Conservation (phyloP, 2,888 invertebrate species). For the Plagiodera versicolora region DNA sequence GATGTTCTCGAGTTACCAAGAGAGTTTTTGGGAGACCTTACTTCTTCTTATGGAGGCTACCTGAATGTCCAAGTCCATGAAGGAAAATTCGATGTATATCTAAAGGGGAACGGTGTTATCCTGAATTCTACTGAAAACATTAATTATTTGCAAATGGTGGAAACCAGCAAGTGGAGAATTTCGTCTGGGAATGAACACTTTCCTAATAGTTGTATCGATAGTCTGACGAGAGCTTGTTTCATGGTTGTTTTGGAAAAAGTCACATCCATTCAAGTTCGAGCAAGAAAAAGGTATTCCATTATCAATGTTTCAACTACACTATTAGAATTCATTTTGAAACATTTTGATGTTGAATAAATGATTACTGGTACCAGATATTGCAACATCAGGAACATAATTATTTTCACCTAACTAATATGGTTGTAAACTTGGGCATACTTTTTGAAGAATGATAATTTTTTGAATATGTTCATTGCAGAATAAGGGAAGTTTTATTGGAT, state of each 20-base stretch:
- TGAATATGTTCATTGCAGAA: slow-evolving; percentile 51
- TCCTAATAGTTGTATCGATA: slow-evolving; percentile 53
- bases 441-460: no score
- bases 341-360: no score
- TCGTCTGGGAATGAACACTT: slow-evolving; percentile 37
- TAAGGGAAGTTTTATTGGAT: slow-evolving; percentile 75
- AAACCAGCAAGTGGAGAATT: slow-evolving; percentile 70
- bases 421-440: no score
- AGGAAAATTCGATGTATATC: slow-evolving; percentile 66
- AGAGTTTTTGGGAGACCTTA: slow-evolving; percentile 82
- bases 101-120: slow-evolving; percentile 71
- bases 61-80: slow-evolving; percentile 75
- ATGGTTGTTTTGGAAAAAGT: slow-evolving; percentile 93
- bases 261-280: slow-evolving; percentile 70
- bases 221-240: slow-evolving; percentile 74
- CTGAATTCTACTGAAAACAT: slow-evolving; percentile 32
- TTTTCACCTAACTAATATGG: no score
- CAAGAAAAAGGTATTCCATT: slow-evolving; percentile 36
- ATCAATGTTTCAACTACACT: background rate
- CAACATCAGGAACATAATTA: no score
- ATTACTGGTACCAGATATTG: no score
- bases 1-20: slow-evolving; percentile 61
- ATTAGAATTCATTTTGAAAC: no score
- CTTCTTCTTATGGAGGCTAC: slow-evolving; percentile 88
- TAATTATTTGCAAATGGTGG: slow-evolving; percentile 65